Evolutionary conservation across 2,113 vertebrate genomes (phyloP).

Genomic region (Actenoides hombroni): DNA sequence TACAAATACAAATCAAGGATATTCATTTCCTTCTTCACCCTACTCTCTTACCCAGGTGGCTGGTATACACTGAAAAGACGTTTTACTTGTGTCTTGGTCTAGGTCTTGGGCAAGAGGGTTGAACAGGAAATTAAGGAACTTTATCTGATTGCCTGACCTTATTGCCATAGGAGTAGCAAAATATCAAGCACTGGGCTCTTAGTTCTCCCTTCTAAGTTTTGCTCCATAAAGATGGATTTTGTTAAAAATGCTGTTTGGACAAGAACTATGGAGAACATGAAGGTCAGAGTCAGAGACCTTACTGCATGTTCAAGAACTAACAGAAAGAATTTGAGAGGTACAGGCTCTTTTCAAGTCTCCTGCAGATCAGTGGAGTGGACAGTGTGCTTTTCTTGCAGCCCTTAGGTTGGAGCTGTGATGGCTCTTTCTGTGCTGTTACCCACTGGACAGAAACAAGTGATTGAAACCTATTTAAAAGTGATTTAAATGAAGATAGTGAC

Average conservation of each 20-base stretch:
- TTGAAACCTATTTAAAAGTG: background rate
- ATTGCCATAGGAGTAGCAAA: background rate
- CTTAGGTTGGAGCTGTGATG: background rate
- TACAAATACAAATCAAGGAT: background rate
- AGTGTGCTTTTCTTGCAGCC: background rate
- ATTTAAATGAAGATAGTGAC: background rate
- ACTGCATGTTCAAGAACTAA: background rate
- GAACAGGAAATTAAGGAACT: background rate
- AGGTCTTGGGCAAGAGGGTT: background rate
- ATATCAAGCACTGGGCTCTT: background rate
- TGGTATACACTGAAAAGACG: background rate
- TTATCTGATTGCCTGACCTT: background rate
- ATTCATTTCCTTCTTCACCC: background rate
- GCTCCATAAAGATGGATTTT: background rate
- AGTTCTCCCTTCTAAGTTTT: background rate
- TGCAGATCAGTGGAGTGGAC: background rate
- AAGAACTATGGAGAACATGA: background rate
- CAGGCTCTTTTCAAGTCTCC: background rate
- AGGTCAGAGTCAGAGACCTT: background rate
- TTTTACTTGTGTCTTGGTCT: background rate
- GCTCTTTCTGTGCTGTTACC: background rate
- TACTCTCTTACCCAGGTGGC: background rate
- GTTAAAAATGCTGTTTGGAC: background rate
- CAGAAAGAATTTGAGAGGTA: background rate
- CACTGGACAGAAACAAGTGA: background rate